Evolutionary conservation across 2,888 invertebrate genomes (phyloP).

Genomic region (Macaria liturata): DNA sequence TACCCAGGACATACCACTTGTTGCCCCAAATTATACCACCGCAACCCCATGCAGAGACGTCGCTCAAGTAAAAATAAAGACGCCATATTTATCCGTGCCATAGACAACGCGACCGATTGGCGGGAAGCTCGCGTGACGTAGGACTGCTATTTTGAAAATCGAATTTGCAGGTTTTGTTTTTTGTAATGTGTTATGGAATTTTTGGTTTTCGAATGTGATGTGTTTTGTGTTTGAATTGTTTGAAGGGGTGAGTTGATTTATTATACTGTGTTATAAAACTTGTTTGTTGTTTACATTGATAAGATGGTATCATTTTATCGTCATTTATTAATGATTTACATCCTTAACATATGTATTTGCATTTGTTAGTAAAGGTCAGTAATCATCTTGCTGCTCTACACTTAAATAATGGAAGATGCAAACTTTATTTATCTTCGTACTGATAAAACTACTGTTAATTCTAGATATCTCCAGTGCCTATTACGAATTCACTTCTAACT

Average conservation of each 20-base stretch:
- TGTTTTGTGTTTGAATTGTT: conserved; percentile 13
- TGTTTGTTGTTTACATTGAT: too few relatives aligned
- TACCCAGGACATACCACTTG: conserved; percentile 77
- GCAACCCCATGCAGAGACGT: conserved; percentile 74
- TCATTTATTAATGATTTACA: too few relatives aligned
- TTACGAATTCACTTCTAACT: too few relatives aligned
- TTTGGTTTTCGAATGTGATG: not conserved
- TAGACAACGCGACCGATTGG: conserved; percentile 58
- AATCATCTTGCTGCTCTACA: too few relatives aligned
- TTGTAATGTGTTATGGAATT: conserved; percentile 8
- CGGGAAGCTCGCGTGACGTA: conserved; percentile 58
- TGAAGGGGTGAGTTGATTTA: conserved; percentile 5
- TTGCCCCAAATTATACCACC: conserved; percentile 71
- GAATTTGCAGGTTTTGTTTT: conserved; percentile 35
- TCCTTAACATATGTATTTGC: too few relatives aligned
- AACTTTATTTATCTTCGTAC: too few relatives aligned
- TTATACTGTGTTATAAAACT: too few relatives aligned
- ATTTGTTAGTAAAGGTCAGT: too few relatives aligned
- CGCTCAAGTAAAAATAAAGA: conserved; percentile 60
- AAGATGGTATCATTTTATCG: too few relatives aligned
- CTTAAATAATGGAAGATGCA: too few relatives aligned
- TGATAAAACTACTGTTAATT: too few relatives aligned
- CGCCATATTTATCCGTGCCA: conserved; percentile 59
- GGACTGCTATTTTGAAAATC: conserved; percentile 26
- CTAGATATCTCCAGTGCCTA: too few relatives aligned